Evolutionary conservation across 1,140 invertebrate genomes (phyloP), one percentile per base, ranked within the genome.

Genomic region (Limonius californicus): DNA sequence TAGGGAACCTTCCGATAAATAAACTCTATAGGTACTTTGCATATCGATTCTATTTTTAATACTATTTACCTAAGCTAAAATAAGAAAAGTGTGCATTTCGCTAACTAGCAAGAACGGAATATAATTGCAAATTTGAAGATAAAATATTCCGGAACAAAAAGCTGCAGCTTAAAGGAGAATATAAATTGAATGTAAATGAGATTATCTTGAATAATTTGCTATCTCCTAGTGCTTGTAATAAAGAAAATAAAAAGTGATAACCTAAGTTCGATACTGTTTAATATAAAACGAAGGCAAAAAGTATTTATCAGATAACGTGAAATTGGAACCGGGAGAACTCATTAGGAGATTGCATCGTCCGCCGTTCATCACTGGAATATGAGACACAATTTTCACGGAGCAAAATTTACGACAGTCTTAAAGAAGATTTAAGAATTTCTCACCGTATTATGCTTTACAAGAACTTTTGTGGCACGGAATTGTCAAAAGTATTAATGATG

Each of bases 321-420:
- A 61, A 61, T 42, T 27, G 59, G 59, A 54, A 56, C 30, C 59
- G 50, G 59, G 42, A 61, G 50, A 61, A 61, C 53, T 61, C 59
- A 61, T 61, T 45, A 45, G 50, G 42, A 61, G 59, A 61, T 61
- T 61, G 59, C 59, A 61, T 39, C 59, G 45, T 54, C 21, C 59
- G 59, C 59, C 39, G 53, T 55, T 61, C 53, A 55, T 61, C 53
- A 55, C 39, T 18, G 15, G 59, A 61, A 61, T 61, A 61, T 61
- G 59, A 61, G 59, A 61, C n/a, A n/a, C 59, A 61, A 61, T 61
- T 56, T 61, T 42, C 50, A 39, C 20, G 43, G 35, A 9, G 35
- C 8, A 39, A 39, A 39, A 39, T 39, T 39, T 39, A 39, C 35
- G 35, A 2, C 11, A n/a, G 35, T 30, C 39, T 59, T 59, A 53